These are phyloP conservation scores for Trichogramma dendrolimi DNA, from an alignment of 2,888 invertebrate genomes.

Conservation along the genomic window DNA sequence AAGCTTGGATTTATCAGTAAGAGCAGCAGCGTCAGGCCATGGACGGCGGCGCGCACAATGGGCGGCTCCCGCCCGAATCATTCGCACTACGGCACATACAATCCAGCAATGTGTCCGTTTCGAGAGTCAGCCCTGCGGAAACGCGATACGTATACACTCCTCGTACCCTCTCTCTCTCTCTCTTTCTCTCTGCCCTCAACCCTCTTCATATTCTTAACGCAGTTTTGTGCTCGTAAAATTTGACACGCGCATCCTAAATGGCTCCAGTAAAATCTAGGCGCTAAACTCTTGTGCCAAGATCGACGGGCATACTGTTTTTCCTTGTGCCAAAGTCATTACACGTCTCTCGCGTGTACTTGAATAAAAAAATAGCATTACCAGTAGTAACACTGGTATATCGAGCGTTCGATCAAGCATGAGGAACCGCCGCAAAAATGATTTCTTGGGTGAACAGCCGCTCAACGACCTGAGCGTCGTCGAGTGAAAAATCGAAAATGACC, in stretches of 20 bases:
- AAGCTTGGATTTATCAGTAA: neutral
- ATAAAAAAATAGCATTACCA: no score
- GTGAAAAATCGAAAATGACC: slow-evolving; percentile 45
- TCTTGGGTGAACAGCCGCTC: neutral
- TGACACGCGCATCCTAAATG: no score
- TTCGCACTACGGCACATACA: neutral
- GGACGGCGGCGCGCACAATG: neutral
- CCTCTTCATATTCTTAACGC: no score
- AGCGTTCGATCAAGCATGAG: no score
- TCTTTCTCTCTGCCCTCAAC: neutral
- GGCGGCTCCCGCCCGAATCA: slow-evolving; percentile 2
- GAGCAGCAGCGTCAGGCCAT: neutral
- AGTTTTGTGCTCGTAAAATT: no score
- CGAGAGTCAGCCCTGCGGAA: slow-evolving; percentile 18
- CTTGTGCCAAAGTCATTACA: no score
- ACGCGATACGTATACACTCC: slow-evolving; percentile 14
- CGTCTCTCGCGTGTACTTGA: no score
- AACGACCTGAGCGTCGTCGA: slow-evolving; percentile 34
- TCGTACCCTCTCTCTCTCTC: slow-evolving; percentile 3
- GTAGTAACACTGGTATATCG: no score
- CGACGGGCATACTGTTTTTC: no score
- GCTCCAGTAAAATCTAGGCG: no score
- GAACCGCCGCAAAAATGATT: no score
- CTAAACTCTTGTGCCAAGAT: no score
- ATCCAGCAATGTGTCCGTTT: neutral